Percentiles rank a stretch among this genome's conserved stretches.
Conservation (phyloP, 2,888 invertebrate species). For the Rhaphigaster nebulosa region DNA sequence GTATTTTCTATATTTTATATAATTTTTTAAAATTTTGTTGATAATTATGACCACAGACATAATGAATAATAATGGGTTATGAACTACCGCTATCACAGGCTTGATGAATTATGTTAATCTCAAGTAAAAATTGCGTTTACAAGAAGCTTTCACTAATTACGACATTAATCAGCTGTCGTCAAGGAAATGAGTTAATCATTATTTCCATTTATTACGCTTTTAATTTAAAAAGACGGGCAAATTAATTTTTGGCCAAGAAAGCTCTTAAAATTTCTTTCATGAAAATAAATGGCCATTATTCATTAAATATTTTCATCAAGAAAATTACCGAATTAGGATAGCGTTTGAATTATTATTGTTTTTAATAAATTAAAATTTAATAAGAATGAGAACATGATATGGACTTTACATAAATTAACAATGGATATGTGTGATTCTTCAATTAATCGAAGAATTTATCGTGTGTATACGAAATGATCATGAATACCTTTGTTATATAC, state of each 20-base stretch:
- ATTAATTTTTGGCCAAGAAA: neutral
- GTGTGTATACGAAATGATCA: too few species aligned
- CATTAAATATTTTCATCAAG: neutral
- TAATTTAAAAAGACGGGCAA: neutral
- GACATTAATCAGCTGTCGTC: neutral
- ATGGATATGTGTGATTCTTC: too few species aligned
- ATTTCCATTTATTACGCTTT: neutral
- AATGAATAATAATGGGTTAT: neutral
- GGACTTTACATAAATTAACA: too few species aligned
- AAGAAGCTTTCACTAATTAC: neutral
- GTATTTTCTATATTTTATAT: too few species aligned
- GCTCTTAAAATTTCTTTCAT: neutral
- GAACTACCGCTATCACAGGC: neutral
- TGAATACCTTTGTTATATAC: too few species aligned
- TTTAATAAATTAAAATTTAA: neutral
- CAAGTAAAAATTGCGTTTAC: neutral
- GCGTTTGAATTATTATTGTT: neutral
- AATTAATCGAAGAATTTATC: too few species aligned
- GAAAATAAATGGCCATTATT: neutral
- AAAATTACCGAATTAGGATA: neutral
- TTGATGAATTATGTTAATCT: neutral
- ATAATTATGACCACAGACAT: neutral
- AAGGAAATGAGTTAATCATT: neutral
- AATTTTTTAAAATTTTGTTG: neutral
- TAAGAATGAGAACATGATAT: too few species aligned